Conservation (phyloP, 2,113 vertebrate species). For the Haemorhous mexicanus region DNA sequence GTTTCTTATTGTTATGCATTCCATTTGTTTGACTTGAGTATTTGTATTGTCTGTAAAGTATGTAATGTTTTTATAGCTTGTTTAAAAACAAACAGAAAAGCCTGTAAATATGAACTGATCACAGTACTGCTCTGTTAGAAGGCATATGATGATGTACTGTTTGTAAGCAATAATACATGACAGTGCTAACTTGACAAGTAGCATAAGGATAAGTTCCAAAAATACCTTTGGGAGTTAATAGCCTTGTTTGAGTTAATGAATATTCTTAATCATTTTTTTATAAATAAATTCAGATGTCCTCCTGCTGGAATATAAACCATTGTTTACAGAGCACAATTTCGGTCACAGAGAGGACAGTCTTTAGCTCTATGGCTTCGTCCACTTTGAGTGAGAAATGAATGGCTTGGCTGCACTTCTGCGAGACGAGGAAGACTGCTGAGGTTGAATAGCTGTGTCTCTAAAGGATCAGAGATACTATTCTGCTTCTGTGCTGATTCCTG, state of each 20-base stretch:
- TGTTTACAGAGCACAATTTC: conserved; percentile 80
- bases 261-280: conserved; percentile 67
- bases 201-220: conserved; percentile 79
- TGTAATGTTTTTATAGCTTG: conserved; percentile 87
- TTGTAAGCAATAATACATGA: conserved; percentile 82
- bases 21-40: conserved; percentile 86
- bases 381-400: conserved; percentile 70
- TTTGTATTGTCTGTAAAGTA: conserved; percentile 90
- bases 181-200: conserved; percentile 78
- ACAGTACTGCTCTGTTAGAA: conserved; percentile 78
- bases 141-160: conserved; percentile 76
- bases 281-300: conserved; percentile 75
- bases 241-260: conserved; percentile 73
- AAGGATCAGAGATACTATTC: conserved; percentile 63
- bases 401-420: conserved; percentile 73
- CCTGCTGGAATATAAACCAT: conserved; percentile 70
- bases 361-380: conserved; percentile 65
- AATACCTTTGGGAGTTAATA: conserved; percentile 65
- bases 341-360: conserved; percentile 71
- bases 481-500: conserved; percentile 66
- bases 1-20: conserved; percentile 81
- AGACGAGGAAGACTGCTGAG: conserved; percentile 70
- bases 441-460: conserved; percentile 68
- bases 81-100: conserved; percentile 67
- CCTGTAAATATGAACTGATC: conserved; percentile 78